Evolutionary conservation across 2,888 invertebrate genomes (phyloP).

Genomic region (Pogonocherus hispidulus): DNA sequence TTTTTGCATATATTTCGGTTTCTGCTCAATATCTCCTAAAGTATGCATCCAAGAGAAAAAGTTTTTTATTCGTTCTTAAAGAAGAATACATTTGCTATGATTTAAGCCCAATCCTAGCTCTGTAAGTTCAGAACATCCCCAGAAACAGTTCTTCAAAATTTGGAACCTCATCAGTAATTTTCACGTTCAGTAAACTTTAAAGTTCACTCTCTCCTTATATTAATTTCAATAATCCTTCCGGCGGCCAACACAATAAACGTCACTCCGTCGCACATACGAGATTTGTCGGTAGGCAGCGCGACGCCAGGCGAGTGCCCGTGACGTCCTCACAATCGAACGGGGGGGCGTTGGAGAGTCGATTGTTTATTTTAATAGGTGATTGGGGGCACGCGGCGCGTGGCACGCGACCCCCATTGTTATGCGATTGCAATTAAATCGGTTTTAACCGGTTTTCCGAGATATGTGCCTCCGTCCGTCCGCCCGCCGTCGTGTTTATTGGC

Average conservation of each 20-base stretch:
- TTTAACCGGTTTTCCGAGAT: conserved; percentile 43
- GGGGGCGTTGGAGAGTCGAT: conserved; percentile 28
- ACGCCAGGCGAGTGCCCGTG: conserved; percentile 26
- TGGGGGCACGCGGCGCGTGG: conserved; percentile 54
- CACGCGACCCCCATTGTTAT: conserved; percentile 57
- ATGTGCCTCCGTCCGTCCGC: background rate
- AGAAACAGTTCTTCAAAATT: too few relatives aligned
- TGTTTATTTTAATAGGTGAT: conserved; percentile 63
- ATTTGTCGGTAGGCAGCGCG: background rate
- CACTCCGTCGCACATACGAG: conserved; percentile 5
- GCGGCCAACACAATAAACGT: conserved; percentile 18
- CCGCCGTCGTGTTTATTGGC: conserved; percentile 17
- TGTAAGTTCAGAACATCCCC: too few relatives aligned
- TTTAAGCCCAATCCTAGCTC: too few relatives aligned
- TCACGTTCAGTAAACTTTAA: too few relatives aligned
- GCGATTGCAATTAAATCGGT: conserved; percentile 58
- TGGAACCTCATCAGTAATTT: too few relatives aligned
- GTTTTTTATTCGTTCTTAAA: too few relatives aligned
- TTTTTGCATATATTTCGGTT: too few relatives aligned
- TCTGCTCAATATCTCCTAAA: too few relatives aligned
- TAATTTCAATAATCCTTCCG: background rate
- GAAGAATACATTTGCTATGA: too few relatives aligned
- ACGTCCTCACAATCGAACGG: conserved; percentile 13
- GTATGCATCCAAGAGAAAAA: too few relatives aligned
- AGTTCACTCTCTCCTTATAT: background rate